Evolutionary conservation across 1,140 invertebrate species (phyloP).

Genomic region (Uloborus diversus): DNA sequence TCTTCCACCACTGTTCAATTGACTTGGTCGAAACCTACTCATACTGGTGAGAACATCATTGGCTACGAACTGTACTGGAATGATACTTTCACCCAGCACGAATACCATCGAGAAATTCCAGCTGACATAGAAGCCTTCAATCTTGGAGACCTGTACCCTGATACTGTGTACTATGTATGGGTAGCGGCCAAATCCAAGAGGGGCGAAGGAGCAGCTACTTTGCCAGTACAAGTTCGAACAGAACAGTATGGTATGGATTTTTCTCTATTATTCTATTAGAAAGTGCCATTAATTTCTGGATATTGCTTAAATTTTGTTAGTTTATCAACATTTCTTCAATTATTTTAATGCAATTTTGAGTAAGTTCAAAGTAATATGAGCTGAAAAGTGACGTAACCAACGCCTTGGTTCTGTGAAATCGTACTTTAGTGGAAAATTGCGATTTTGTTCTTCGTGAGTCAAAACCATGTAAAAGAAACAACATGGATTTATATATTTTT

Average conservation of each 20-base stretch:
- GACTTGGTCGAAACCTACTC: conserved; percentile 87
- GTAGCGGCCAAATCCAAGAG: conserved; percentile 88
- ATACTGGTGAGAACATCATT: conserved; percentile 90
- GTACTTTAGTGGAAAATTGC: too few relatives aligned
- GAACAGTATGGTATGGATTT: conserved; percentile 92
- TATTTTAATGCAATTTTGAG: too few relatives aligned
- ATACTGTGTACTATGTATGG: conserved; percentile 96
- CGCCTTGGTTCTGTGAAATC: too few relatives aligned
- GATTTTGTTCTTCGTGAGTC: too few relatives aligned
- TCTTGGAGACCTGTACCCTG: conserved; percentile 87
- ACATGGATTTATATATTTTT: too few relatives aligned
- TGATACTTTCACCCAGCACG: conserved; percentile 86
- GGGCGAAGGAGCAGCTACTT: conserved; percentile 93
- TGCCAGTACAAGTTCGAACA: conserved; percentile 91
- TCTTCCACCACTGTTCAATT: conserved; percentile 82
- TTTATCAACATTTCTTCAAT: too few relatives aligned
- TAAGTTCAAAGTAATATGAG: too few relatives aligned
- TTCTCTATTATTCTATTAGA: background rate
- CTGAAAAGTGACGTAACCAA: too few relatives aligned
- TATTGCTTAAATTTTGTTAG: too few relatives aligned
- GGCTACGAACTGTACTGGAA: conserved; percentile 98
- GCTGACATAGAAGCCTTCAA: conserved; percentile 87
- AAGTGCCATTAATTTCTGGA: too few relatives aligned
- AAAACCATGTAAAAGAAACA: too few relatives aligned
- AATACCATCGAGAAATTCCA: conserved; percentile 75